Evolutionary conservation across 1,140 invertebrate species (phyloP).

Genomic region (Drosophila elegans): DNA sequence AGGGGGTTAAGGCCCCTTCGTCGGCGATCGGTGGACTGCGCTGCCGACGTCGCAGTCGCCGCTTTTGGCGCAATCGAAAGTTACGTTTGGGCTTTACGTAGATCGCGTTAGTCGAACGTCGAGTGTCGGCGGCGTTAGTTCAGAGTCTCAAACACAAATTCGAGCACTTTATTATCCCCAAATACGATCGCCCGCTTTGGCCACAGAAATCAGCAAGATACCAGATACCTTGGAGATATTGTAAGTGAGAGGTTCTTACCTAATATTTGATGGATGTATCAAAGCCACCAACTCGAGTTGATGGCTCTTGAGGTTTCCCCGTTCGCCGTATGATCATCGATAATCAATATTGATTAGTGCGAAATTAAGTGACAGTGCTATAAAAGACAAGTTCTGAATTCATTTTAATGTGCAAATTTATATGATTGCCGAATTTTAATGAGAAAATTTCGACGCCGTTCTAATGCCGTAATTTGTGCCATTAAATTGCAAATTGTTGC

Average conservation of each 20-base stretch:
- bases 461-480: slow-evolving; percentile 68
- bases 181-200: slow-evolving; percentile 1
- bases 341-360: slow-evolving; percentile 45
- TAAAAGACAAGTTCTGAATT: background rate
- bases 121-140: slow-evolving; percentile 72
- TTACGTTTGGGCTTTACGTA: slow-evolving; percentile 78
- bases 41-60: slow-evolving; percentile 11
- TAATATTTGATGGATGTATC: background rate
- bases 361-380: slow-evolving; percentile 13
- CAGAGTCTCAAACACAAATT: slow-evolving; percentile 43
- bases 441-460: slow-evolving; percentile 6
- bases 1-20: slow-evolving; percentile 27
- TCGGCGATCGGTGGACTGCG: slow-evolving; percentile 13
- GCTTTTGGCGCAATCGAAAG: slow-evolving; percentile 80
- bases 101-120: slow-evolving; percentile 72
- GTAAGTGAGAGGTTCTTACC: slow-evolving; percentile 23
- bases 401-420: slow-evolving; percentile 12
- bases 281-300: background rate
- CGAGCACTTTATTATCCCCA: background rate
- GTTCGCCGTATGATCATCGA: slow-evolving; percentile 11
- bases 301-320: too few relatives aligned
- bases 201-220: slow-evolving; percentile 6
- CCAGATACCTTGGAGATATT: background rate
- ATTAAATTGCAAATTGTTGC: slow-evolving; percentile 72
- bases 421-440: slow-evolving; percentile 10